Conservation (phyloP, 2,113 vertebrate genomes). For the mouse (Mus musculus) region GRCm39 chr14:79480001-79480500, state of each 20-base stretch:
- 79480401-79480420: background rate
- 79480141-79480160: background rate
- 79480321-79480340: background rate
- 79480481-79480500: background rate
- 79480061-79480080: background rate
- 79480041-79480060: too few species aligned
- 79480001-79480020: background rate
- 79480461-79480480: background rate
- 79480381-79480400: background rate
- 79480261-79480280: background rate
- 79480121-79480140: background rate
- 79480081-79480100: background rate
- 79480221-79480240: background rate
- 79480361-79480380: background rate
- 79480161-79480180: background rate
- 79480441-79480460: background rate
- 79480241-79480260: background rate
- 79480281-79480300: background rate
- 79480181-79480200: background rate
- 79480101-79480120: background rate
- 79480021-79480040: background rate
- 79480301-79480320: background rate
- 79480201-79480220: background rate
- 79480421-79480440: too few species aligned
- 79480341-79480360: background rate